Base-by-base conservation (phyloP, 2,888 invertebrate genomes). In the Amorpha juglandis region DNA sequence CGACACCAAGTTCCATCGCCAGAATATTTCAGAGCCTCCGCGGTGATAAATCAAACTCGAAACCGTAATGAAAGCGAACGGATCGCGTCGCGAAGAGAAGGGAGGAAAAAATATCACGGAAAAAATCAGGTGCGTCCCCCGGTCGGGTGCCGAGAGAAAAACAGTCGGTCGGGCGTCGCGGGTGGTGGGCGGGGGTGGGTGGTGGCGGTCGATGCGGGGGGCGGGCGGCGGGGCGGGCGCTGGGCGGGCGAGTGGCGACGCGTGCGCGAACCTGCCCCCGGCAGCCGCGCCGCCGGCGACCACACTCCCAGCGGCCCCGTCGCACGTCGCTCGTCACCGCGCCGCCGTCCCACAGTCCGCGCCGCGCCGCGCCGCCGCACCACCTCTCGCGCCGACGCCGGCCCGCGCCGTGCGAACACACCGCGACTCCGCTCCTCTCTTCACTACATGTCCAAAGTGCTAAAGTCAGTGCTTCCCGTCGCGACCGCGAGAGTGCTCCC, bases 41-140 rank as follows among this genome's bases (percentile, higher is more conserved):
- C 88, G 91, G 91, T 92, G 92, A 93, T 93, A 93, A 93, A 93
- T 93, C 93, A 92, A 93, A 93, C 93, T 92, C 90, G 91, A 92
- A 91, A 92, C 92, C 93, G 91, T 92, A 93, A 93, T 93, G 92
- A 93, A 93, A 93, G 92, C 92, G 92, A 93, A 92, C 92, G 92
- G 92, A 92, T 92, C 92, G 92, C 92, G 92, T 91, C 91, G 92
- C 91, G 91, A 90, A 90, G 90, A 90, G 90, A 88, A 89, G 87
- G 90, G 91, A 90, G 92, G 91, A 91, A 92, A 92, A 93, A 93
- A 92, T 92, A 92, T 92, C 92, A 92, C 92, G 92, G 92, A 92
- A 93, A 93, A 92, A 93, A 93, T 92, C 92, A 92, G 92, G 92
- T 93, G 92, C 92, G 91, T 91, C 92, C 91, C 91, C 91, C 90